Conservation (phyloP, 2,113 vertebrate species). For the Hippopotamus amphibius region DNA sequence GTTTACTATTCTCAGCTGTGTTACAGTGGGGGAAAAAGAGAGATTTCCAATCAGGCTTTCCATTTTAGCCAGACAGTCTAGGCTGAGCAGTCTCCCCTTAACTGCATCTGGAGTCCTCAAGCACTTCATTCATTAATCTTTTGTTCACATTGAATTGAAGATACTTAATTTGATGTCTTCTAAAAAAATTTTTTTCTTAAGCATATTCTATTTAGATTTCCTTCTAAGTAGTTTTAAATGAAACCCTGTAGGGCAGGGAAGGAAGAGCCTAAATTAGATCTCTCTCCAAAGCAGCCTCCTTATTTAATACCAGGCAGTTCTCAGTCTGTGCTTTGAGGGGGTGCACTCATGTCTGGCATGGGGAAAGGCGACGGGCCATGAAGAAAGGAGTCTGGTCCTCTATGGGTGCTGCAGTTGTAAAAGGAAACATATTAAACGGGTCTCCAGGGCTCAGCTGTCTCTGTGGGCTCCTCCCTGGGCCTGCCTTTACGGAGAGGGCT, state of each 20-base stretch:
- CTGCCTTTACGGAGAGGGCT: background rate
- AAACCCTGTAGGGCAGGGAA: constrained; percentile 41
- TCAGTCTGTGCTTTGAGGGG: background rate
- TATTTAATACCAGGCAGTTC: background rate
- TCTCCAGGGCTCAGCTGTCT: background rate
- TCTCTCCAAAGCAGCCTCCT: background rate
- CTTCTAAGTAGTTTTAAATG: constrained; percentile 58
- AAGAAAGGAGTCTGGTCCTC: constrained; percentile 9
- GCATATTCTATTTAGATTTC: constrained; percentile 54
- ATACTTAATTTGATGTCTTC: constrained; percentile 52
- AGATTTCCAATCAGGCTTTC: constrained; percentile 38
- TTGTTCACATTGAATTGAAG: constrained; percentile 58
- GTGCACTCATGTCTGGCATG: background rate
- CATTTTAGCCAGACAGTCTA: constrained; percentile 22
- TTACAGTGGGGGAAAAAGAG: background rate
- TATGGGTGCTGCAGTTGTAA: background rate
- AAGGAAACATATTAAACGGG: background rate
- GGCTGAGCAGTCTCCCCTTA: background rate
- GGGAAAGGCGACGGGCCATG: background rate
- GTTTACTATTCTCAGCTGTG: constrained; percentile 55
- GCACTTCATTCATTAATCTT: constrained; percentile 52
- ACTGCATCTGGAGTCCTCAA: background rate
- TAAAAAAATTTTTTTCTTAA: background rate
- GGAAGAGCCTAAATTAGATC: constrained; percentile 55
- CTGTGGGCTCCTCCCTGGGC: background rate